phyloP scores from a whole-genome alignment of 2,797 vertebrate genomes.

The Cossypha dichroa region DNA sequence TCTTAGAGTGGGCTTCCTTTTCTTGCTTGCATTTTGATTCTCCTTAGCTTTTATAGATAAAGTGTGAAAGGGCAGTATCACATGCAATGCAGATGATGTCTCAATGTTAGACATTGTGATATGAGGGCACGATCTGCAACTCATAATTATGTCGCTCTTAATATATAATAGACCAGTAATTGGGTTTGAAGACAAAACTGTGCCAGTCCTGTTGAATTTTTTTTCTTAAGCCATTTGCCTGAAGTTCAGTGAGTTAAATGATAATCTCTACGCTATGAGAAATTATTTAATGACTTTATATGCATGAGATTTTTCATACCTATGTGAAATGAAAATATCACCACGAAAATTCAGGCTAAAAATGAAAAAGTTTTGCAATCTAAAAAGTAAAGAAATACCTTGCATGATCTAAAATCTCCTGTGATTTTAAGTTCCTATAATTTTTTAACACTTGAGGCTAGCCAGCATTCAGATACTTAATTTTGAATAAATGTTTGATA shows the following conservation, averaged over 20 bases:
- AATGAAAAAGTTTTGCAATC: background rate
- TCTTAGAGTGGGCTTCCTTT: background rate
- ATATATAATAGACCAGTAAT: background rate
- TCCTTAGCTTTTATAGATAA: background rate
- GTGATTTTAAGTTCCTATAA: background rate
- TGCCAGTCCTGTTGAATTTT: rapidly evolving
- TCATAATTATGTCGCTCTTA: background rate
- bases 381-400: background rate
- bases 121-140: rapidly evolving
- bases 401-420: background rate
- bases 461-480: background rate
- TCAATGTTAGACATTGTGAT: background rate
- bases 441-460: background rate
- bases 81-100: background rate
- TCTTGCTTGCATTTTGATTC: background rate
- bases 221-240: background rate
- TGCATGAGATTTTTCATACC: background rate
- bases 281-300: background rate
- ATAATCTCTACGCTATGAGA: rapidly evolving
- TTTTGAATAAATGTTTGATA: background rate
- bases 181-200: background rate
- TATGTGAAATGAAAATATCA: background rate
- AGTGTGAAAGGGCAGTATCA: background rate
- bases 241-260: background rate
- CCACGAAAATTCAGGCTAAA: background rate